These are phyloP conservation scores for Pyrgus malvae DNA, from an alignment of 2,888 invertebrate species.

Conservation along the genomic window DNA sequence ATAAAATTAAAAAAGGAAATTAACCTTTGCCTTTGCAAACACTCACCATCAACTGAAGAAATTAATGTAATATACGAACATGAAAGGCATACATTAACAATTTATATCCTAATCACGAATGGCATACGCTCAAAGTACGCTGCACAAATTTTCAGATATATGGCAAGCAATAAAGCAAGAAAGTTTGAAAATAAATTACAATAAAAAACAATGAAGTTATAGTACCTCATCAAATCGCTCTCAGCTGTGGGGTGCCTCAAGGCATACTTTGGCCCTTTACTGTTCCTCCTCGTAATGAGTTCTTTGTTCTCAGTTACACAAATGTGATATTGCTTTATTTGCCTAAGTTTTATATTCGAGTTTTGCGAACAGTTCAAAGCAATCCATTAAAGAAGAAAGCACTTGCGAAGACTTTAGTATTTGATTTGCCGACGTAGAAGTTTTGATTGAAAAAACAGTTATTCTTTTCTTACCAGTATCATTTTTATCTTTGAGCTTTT, in stretches of 20 bases:
- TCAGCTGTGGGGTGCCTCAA: slow-evolving; percentile 6
- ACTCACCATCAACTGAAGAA: too few species aligned
- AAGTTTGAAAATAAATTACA: slow-evolving; percentile 2
- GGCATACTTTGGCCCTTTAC: slow-evolving; percentile 22
- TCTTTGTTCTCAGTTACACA: slow-evolving; percentile 17
- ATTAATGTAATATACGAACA: too few species aligned
- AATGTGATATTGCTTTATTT: slow-evolving; percentile 24
- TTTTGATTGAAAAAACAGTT: too few species aligned
- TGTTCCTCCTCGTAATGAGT: slow-evolving; percentile 15
- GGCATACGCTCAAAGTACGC: too few species aligned
- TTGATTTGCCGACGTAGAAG: background rate
- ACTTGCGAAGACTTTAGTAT: background rate
- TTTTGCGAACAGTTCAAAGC: slow-evolving; percentile 6
- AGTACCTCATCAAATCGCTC: slow-evolving; percentile 10
- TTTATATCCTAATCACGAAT: too few species aligned
- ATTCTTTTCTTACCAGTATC: too few species aligned
- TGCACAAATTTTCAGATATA: too few species aligned
- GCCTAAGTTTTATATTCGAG: slow-evolving; percentile 6
- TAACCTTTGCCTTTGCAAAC: too few species aligned
- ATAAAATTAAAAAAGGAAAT: too few species aligned
- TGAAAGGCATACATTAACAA: too few species aligned
- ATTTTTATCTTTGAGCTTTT: too few species aligned
- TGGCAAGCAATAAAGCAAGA: background rate
- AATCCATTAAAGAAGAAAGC: slow-evolving; percentile 9
- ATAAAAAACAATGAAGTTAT: slow-evolving; percentile 2